Base-by-base conservation (phyloP, 2,797 vertebrate genomes). In the Enteromius thamalakanensis region DNA sequence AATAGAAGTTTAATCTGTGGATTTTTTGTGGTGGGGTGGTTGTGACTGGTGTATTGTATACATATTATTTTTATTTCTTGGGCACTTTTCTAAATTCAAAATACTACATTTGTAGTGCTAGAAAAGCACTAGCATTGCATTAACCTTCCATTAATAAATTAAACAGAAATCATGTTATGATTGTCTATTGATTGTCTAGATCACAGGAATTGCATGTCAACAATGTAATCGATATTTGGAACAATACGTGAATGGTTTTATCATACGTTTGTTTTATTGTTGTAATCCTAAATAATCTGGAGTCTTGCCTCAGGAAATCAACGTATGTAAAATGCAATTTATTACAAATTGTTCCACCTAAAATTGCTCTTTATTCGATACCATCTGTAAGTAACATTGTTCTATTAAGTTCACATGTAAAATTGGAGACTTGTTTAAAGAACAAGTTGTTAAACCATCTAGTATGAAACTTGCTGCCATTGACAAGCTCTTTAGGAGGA, bases 401-500 rank as follows among this genome's bases (percentile, higher is more conserved):
- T 34, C 19, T 53, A 32, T 21, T n/a, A 53, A 7, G 1, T 15
- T 76, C 14, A 1, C 40, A 32, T 3, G 29, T 47, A 47, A 2
- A 67, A 5, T 49, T 9, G 3, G 26, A 14, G 6, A 53, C 15
- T 75, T 82, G 34, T 6, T 32, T 49, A 8, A 76, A 45, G 6
- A 6, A 9, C 15, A 62, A 62, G 4, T 79, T 67, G 32, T 55
- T 19, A 19, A 40, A 69, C 78, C 7, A 60, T 7, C 19, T 5
- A 60, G 51, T n/a, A 4, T 51, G 8, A 83, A 71, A 83, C 67
- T 83, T 82, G 17, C 23, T 55, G 19, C 47, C 15, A 1, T 37
- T 26, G 40, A 55, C 32, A 77, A 72, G 78, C 75, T 82, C 67
- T 74, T 81, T 76, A 53, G 60, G 32, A 82, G 42, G 80, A 82